A percentile compares a stretch with the other conserved stretches of the same genome.
Evolutionary conservation across 1,140 invertebrate genomes (phyloP).

Genomic region (Episyrphus balteatus): DNA sequence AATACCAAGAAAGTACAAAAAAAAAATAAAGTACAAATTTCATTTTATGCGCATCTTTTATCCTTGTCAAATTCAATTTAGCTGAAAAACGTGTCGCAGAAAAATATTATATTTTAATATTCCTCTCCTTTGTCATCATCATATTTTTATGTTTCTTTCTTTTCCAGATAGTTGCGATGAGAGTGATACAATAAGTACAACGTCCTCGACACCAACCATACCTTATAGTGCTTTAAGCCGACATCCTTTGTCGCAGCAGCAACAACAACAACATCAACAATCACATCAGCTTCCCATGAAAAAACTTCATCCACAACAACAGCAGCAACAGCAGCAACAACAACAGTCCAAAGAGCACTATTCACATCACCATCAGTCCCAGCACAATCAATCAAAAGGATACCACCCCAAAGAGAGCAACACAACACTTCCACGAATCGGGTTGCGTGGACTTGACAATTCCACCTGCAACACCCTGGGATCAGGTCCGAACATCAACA

Average conservation of each 20-base stretch:
- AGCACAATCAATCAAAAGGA: neutral
- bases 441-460: too few species aligned
- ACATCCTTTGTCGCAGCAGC: slow-evolving; percentile 3
- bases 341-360: neutral
- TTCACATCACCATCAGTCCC: slow-evolving; percentile 2
- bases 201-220: slow-evolving; percentile 10
- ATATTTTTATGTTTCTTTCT: neutral
- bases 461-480: neutral
- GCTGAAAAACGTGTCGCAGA: too few species aligned
- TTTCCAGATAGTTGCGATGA: slow-evolving; percentile 29
- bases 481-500: slow-evolving; percentile 1
- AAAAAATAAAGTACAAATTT: too few species aligned
- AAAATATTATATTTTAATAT: too few species aligned
- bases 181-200: slow-evolving; percentile 17
- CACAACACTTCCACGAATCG: neutral
- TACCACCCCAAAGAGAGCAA: slow-evolving; percentile 1
- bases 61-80: too few species aligned
- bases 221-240: slow-evolving; percentile 1
- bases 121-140: too few species aligned
- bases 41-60: too few species aligned
- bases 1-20: too few species aligned
- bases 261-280: slow-evolving; percentile 15
- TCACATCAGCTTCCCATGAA: slow-evolving; percentile 3
- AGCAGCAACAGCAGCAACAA: slow-evolving; percentile 9
- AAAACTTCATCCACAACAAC: slow-evolving; percentile 7